Conservation (phyloP, 2,113 vertebrate genomes). For the Nycticryphes semicollaris region DNA sequence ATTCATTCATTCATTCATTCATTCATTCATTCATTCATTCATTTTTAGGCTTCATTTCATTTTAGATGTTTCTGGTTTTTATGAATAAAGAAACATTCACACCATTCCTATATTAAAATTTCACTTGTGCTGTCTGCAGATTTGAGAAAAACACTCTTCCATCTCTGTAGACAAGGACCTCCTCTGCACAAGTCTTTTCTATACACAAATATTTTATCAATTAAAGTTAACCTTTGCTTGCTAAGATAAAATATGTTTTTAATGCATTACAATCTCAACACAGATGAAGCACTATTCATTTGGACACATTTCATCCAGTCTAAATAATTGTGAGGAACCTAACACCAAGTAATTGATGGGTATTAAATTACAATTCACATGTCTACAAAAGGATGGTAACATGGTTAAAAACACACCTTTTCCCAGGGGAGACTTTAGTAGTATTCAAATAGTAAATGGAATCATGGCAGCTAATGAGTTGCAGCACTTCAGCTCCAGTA, state of each 20-base stretch:
- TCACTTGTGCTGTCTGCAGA: neutral
- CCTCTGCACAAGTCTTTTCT: neutral
- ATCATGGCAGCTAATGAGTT: conserved; percentile 37
- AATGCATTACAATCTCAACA: neutral
- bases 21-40: neutral
- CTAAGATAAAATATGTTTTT: neutral
- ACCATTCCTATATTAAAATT: neutral
- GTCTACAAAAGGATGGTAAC: neutral
- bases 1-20: neutral
- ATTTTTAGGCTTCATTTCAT: neutral
- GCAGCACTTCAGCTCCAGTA: neutral
- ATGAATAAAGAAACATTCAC: neutral
- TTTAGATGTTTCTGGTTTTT: neutral
- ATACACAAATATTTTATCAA: neutral
- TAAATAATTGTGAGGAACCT: neutral
- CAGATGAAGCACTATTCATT: neutral
- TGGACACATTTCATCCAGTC: neutral
- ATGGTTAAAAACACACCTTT: conserved; percentile 1
- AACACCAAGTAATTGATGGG: neutral
- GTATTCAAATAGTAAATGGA: neutral
- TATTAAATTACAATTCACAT: neutral
- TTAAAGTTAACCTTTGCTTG: conserved; percentile 2
- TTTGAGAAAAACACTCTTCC: neutral
- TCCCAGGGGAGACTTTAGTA: neutral
- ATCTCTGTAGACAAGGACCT: neutral